Base-by-base conservation (phyloP, 2,888 invertebrate species). In the Ariolimax columbianus region DNA sequence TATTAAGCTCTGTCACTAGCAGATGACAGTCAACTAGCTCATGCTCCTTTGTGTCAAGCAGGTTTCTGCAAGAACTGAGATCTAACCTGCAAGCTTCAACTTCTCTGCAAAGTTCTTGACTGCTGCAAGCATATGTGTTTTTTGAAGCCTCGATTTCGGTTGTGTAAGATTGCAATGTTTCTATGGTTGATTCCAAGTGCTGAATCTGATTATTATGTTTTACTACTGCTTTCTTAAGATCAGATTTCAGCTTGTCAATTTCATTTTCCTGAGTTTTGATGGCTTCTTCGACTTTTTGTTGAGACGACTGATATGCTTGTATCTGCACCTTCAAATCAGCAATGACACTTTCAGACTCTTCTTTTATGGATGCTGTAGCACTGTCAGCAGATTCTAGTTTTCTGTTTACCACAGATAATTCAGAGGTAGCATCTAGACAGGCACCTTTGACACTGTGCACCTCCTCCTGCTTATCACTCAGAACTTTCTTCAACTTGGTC, bases 1-100 rank as follows among this genome's bases (percentile, higher is more conserved):
- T 87, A 23, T 88, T 40, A 26, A 86, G 82, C 30, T 86, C 88
- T n/a, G 66, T 59, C 33, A 77, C 17, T 23, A 78, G 70, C 14
- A 26, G 38, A 38, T 72, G 40, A 23, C 47, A 43, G 63, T 70
- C 77, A 30, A 82, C 77, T 51, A 82, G 72, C 43, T 80, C 80
- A 30, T 51, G 30, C 33, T 79, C 78, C 59, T 86, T 83, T 70
- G 80, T 73, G 33, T 82, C 40, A 51, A 82, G 70, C 40, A 66
- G 40, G 19, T 78, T 51, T 38, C 63, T 70, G 0, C 77, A 38
- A 55, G 70, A 36, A 38, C 77, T 78, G 36, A 88, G 38, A 14
- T 79, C 40, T 43, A 30, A 68, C 33, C 81, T 70, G 26, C 77
- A 81, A 26, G 55, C 30, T 14, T 82, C 84, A 80, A 78, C 26